phyloP scores from a whole-genome alignment of 2,888 invertebrate species.

The Oligia fasciuncula region DNA sequence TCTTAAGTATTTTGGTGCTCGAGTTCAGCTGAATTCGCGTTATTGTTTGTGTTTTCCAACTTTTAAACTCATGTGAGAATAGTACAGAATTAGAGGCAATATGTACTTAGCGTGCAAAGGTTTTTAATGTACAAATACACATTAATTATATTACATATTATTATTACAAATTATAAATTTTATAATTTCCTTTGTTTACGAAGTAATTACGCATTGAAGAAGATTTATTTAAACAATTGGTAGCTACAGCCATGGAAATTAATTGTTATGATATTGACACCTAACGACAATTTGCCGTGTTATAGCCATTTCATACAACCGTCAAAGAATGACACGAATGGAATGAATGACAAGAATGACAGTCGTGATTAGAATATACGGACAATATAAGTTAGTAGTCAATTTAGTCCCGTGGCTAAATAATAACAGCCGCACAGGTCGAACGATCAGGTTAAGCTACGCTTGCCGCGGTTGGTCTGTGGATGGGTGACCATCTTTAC shows the following conservation, averaged over 20 bases:
- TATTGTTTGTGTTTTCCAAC: constrained; percentile 7
- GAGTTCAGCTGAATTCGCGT: neutral
- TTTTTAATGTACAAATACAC: no score
- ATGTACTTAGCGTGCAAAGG: neutral
- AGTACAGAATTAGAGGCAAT: neutral
- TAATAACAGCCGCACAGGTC: no score
- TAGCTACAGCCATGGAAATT: neutral
- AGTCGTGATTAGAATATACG: neutral
- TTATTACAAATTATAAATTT: neutral
- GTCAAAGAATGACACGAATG: neutral
- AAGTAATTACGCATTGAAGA: neutral
- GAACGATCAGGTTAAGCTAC: no score
- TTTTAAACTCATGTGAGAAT: neutral
- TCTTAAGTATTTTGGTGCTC: constrained; percentile 9
- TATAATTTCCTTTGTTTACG: neutral
- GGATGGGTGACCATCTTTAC: no score
- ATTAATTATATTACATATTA: no score
- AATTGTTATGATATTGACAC: neutral
- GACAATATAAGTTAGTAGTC: neutral
- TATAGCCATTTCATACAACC: neutral
- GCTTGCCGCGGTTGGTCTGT: no score
- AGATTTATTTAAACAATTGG: neutral
- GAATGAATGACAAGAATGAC: neutral
- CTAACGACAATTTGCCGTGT: neutral
- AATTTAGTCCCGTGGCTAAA: neutral